Evolutionary conservation across 2,888 invertebrate species (phyloP), one percentile per base, ranked within the genome.

Genomic region (Lordiphosa andalusiaca): DNA sequence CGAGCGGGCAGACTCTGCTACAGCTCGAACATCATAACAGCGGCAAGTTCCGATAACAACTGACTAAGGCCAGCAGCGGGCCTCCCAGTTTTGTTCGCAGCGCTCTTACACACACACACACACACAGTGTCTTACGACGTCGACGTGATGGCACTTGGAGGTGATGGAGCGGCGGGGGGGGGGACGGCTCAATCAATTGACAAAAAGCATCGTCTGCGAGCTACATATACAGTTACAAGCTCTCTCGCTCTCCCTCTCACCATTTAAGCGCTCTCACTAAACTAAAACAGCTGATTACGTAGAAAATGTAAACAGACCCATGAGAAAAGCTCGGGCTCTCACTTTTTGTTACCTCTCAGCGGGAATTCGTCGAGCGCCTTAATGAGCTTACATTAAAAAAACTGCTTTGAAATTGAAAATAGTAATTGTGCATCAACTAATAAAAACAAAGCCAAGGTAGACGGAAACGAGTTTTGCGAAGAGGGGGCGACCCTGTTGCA

Each of bases 1-100:
- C 50, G 59, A 80, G 67, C 66, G 57, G 72, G 68, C 67, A 81
- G 76, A 71, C 71, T 64, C 73, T 35, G 38, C 21, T 64, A 73
- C 73, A 68, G 65, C 67, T 66, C 78, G 64, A 76, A 80, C 73
- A 73, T 67, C 62, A 67, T 75, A 60, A 60, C 74, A 63, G 70
- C 76, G 66, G 47, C 69, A 65, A 68, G 82, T 68, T 81, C 71
- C 84, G 78, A 81, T 84, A 81, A 71, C 81, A 73, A 80, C 84
- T 81, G 70, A 69, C 66, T 64, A 58, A 53, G 12, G 35, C 25
- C 7, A 33, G 36, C 47, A 35, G 64, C 52, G 53, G 41, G 25
- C 41, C 13, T 33, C 44, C 16, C 41, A 19, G 59, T 40, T 44
- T 44, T 44, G 44, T 44, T 44, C 33, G 37, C 48, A 38, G 25